These are phyloP conservation scores for Pteria penguin DNA, from an alignment of 2,888 invertebrate species.

Conservation along the genomic window DNA sequence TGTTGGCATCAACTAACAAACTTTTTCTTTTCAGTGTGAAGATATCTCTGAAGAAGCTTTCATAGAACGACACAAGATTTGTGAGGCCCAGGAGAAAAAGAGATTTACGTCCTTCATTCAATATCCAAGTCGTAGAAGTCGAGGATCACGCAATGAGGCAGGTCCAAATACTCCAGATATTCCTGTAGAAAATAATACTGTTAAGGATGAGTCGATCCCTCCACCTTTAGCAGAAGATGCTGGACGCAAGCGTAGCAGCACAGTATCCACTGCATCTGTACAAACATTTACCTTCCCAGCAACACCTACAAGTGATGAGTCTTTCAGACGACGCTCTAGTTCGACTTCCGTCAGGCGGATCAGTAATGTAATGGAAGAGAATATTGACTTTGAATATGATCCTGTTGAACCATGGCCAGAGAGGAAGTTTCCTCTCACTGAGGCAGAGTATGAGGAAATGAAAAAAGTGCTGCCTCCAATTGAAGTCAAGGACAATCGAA, in stretches of 20 bases:
- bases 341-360: slow-evolving; percentile 51
- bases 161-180: slow-evolving; percentile 51
- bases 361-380: slow-evolving; percentile 47
- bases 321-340: slow-evolving; percentile 60
- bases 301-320: slow-evolving; percentile 20
- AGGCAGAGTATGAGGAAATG: slow-evolving; percentile 67
- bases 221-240: neutral
- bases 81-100: slow-evolving; percentile 90
- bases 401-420: slow-evolving; percentile 67
- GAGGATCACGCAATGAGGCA: slow-evolving; percentile 64
- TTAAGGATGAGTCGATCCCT: neutral
- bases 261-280: slow-evolving; percentile 6
- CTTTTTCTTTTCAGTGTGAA: slow-evolving; percentile 82
- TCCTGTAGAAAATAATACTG: slow-evolving; percentile 38
- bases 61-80: slow-evolving; percentile 87
- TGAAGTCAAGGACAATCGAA: slow-evolving; percentile 12
- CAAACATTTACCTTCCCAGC: neutral
- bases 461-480: slow-evolving; percentile 52
- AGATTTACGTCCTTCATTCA: slow-evolving; percentile 71
- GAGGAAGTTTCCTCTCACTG: slow-evolving; percentile 73
- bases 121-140: slow-evolving; percentile 66
- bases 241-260: neutral
- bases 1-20: neutral
- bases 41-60: slow-evolving; percentile 89
- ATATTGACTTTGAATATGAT: slow-evolving; percentile 42